Evolutionary conservation across 1,140 invertebrate species (phyloP).

Genomic region (Chionoecetes opilio): DNA sequence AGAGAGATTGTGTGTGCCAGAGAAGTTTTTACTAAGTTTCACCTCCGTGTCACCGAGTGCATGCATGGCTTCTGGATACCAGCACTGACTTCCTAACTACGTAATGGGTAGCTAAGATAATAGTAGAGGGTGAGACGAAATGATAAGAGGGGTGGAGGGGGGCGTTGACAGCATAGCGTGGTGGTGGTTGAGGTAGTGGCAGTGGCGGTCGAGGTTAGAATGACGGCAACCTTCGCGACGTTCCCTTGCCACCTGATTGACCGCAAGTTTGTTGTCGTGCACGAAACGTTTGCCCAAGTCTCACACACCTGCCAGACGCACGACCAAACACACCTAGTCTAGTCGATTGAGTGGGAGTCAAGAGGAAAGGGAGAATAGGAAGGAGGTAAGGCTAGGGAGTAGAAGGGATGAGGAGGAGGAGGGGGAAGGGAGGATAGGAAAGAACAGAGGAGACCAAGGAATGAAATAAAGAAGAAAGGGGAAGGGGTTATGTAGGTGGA

Average conservation of each 20-base stretch:
- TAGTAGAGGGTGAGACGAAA: too few species aligned
- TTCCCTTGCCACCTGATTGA: constrained; percentile 37
- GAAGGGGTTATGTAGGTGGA: background rate
- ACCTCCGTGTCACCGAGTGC: background rate
- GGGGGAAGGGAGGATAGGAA: background rate
- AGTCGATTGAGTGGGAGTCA: background rate
- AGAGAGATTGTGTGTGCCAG: too few species aligned
- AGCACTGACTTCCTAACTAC: background rate
- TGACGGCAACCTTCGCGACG: background rate
- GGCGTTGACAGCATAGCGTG: background rate
- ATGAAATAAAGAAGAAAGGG: background rate
- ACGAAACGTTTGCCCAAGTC: constrained; percentile 52
- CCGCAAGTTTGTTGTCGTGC: constrained; percentile 55
- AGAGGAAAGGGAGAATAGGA: background rate
- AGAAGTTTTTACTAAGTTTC: background rate
- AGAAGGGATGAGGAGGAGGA: background rate
- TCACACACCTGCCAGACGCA: constrained; percentile 58
- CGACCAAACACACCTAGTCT: constrained; percentile 39
- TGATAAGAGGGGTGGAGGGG: background rate
- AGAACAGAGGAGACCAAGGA: constrained; percentile 34
- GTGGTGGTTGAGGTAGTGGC: too few species aligned
- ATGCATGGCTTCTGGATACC: background rate
- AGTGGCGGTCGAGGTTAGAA: too few species aligned
- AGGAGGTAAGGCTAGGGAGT: background rate
- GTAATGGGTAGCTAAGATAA: background rate